Conservation (phyloP, 1,140 invertebrate genomes). For the Orius insidiosus region DNA sequence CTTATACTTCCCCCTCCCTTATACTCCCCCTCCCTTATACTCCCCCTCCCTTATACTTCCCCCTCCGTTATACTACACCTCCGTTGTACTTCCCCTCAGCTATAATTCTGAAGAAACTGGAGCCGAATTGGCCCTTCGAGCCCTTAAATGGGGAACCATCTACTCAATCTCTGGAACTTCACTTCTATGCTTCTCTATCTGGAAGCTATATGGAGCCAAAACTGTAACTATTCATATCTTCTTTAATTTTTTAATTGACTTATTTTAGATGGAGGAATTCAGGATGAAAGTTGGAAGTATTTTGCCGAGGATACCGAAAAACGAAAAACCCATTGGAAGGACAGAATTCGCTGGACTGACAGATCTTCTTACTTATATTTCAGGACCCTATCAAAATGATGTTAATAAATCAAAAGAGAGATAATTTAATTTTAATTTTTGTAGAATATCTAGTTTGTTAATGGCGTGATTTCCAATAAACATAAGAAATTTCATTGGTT, state of each 20-base stretch:
- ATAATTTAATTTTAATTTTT: too few species aligned
- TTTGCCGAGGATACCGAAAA: constrained; percentile 37
- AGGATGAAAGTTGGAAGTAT: constrained; percentile 43
- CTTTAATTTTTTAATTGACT: constrained; percentile 1
- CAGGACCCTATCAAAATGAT: constrained; percentile 20
- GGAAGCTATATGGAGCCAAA: constrained; percentile 73
- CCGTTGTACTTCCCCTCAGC: too few species aligned
- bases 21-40: too few species aligned
- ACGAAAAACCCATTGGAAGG: constrained; percentile 59
- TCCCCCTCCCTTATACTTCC: too few species aligned
- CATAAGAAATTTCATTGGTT: too few species aligned
- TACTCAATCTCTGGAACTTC: constrained; percentile 70
- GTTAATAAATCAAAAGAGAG: not conserved
- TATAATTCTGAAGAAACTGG: constrained; percentile 66
- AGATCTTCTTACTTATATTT: constrained; percentile 60
- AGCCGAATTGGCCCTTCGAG: constrained; percentile 55
- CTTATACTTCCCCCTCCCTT: constrained; percentile 65
- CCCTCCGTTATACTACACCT: too few species aligned
- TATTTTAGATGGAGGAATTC: constrained; percentile 48
- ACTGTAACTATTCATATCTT: constrained; percentile 32
- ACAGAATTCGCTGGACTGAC: constrained; percentile 72
- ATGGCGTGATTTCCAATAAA: too few species aligned
- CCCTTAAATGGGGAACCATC: constrained; percentile 70
- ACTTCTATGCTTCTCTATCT: constrained; percentile 62
- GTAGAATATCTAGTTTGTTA: too few species aligned